Conservation (phyloP, 2,797 vertebrate genomes). For the Phyllotis vaccarum region DNA sequence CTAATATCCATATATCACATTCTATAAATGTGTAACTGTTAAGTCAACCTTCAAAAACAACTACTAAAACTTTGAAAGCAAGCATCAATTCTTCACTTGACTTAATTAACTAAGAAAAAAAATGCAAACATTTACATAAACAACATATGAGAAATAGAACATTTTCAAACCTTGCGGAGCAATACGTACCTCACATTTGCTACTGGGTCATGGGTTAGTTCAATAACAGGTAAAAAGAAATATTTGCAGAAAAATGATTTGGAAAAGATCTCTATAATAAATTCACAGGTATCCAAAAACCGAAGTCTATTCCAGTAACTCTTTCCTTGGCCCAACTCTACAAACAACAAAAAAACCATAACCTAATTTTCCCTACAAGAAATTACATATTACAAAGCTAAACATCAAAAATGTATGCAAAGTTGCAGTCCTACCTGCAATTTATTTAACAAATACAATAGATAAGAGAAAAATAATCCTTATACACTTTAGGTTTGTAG, state of each 20-base stretch:
- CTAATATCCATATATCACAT: not conserved
- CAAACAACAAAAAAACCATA: conserved; percentile 70
- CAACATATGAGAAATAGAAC: conserved; percentile 3
- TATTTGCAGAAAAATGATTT: conserved; percentile 98
- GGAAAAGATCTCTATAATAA: conserved; percentile 96
- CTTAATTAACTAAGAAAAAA: conserved; percentile 24
- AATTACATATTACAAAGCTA: conserved; percentile 57
- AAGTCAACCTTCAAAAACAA: not conserved
- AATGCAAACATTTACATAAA: not conserved
- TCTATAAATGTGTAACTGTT: not conserved
- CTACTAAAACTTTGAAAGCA: conserved; percentile 48
- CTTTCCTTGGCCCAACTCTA: conserved; percentile 96
- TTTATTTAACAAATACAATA: conserved; percentile 44
- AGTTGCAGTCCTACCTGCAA: conserved; percentile 26
- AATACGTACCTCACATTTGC: conserved; percentile 95
- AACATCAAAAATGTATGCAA: conserved; percentile 32
- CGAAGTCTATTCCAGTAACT: conserved; percentile 97
- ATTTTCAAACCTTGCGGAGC: conserved; percentile 45
- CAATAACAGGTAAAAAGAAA: conserved; percentile 94
- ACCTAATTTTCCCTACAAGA: conserved; percentile 53
- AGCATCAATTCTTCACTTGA: conserved; percentile 3
- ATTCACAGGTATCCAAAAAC: conserved; percentile 97
- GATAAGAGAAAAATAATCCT: not conserved
- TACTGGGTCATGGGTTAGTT: conserved; percentile 95
- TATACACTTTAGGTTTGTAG: not conserved